Conservation (phyloP, 2,797 vertebrate species). For the Vespertilio murinus region DNA sequence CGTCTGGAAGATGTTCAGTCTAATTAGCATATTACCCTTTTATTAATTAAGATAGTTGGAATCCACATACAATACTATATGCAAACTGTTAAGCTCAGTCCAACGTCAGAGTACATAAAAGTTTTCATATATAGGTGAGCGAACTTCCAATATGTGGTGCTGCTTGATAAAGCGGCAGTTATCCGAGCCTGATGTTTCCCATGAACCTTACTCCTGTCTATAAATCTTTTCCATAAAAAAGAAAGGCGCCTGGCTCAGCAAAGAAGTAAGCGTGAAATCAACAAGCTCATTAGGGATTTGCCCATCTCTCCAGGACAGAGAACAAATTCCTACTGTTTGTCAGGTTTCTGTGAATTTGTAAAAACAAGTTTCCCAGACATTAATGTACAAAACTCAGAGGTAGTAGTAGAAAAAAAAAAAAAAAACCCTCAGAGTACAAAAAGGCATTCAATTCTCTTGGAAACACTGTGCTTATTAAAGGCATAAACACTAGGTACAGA, state of each 20-base stretch:
- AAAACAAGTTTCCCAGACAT: conserved; percentile 68
- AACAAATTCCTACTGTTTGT: conserved; percentile 68
- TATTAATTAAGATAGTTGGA: neutral
- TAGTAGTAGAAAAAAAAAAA: conserved; percentile 32
- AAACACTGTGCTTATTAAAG: conserved; percentile 71
- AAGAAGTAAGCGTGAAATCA: conserved; percentile 50
- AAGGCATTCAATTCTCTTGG: conserved; percentile 72
- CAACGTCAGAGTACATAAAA: neutral
- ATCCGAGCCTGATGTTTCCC: conserved; percentile 15
- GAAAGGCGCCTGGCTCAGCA: conserved; percentile 42
- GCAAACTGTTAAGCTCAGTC: neutral
- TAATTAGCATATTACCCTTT: too few relatives aligned
- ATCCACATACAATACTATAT: neutral
- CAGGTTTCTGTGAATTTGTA: conserved; percentile 67
- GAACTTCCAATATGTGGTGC: neutral
- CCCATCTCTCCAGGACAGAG: conserved; percentile 44
- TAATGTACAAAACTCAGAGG: conserved; percentile 55
- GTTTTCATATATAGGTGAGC: neutral
- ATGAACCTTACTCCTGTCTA: neutral
- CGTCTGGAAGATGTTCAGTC: too few relatives aligned
- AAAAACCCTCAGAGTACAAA: conserved; percentile 67
- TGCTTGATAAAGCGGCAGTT: neutral
- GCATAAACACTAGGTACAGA: conserved; percentile 71
- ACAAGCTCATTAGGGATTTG: conserved; percentile 36
- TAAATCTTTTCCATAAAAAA: conserved; percentile 59